Conservation (phyloP, 2,113 vertebrate species). For the Periophthalmus modestus region DNA sequence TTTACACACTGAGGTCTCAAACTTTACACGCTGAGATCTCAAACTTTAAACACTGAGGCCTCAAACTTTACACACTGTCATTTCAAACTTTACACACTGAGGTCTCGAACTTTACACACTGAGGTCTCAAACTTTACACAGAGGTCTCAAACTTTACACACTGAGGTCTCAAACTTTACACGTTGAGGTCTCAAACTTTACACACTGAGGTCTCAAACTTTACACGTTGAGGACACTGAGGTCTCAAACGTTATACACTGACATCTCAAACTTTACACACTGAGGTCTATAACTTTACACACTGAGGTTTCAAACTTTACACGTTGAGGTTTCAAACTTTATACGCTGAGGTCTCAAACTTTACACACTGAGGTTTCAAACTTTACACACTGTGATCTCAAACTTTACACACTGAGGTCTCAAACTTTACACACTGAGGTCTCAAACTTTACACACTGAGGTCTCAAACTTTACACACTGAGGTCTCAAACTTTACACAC, state of each 20-base stretch:
- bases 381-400: no score
- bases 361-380: background rate
- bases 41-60: background rate
- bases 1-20: background rate
- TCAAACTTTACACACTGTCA: no score
- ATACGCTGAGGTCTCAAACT: no score
- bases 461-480: no score
- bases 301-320: background rate
- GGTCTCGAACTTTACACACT: background rate
- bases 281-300: no score
- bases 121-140: no score
- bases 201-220: background rate
- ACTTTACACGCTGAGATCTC: no score
- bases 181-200: background rate
- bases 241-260: no score
- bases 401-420: background rate
- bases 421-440: no score
- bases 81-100: background rate
- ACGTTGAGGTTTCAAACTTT: background rate
- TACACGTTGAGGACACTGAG: background rate
- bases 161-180: background rate
- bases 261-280: background rate
- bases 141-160: background rate
- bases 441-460: background rate
- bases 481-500: background rate